Evolutionary conservation across 2,113 vertebrate genomes (phyloP).

Genomic region (Oryzias javanicus): DNA sequence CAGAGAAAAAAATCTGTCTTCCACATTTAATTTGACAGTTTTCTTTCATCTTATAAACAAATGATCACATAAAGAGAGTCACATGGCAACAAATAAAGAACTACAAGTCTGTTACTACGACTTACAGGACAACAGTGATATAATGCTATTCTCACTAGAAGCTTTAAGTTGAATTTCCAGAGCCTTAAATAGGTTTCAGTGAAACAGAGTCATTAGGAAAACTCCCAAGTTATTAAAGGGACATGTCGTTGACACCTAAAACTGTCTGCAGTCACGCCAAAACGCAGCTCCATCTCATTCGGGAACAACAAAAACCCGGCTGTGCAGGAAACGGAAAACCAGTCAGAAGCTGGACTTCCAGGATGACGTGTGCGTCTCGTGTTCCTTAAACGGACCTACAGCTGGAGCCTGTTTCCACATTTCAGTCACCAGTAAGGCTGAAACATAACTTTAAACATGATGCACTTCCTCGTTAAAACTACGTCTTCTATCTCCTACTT

Average conservation of each 20-base stretch:
- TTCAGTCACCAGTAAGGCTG: constrained; percentile 7
- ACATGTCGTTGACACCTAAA: constrained; percentile 48
- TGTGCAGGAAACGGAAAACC: constrained; percentile 7
- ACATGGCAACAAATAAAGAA: constrained; percentile 76
- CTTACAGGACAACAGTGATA: constrained; percentile 75
- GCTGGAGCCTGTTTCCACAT: not conserved
- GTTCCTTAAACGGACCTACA: constrained; percentile 13
- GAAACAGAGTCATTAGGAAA: constrained; percentile 50
- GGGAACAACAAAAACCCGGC: not conserved
- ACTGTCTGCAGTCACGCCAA: constrained; percentile 31
- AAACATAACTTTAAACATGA: constrained; percentile 4
- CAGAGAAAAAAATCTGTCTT: constrained; percentile 67
- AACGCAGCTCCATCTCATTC: constrained; percentile 3
- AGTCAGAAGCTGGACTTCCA: constrained; percentile 4
- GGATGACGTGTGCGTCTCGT: constrained; percentile 11
- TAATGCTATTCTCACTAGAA: constrained; percentile 71
- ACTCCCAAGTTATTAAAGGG: constrained; percentile 64
- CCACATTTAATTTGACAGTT: constrained; percentile 70
- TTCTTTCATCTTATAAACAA: constrained; percentile 72
- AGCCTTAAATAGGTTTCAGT: constrained; percentile 35
- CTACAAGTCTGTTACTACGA: constrained; percentile 69
- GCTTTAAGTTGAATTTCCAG: constrained; percentile 55
- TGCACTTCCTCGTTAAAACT: not conserved
- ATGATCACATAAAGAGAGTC: constrained; percentile 70
- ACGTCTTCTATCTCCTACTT: constrained; percentile 1